Evolutionary conservation across 2,797 vertebrate genomes (phyloP).

Genomic region (Hippopotamyrus pictus): DNA sequence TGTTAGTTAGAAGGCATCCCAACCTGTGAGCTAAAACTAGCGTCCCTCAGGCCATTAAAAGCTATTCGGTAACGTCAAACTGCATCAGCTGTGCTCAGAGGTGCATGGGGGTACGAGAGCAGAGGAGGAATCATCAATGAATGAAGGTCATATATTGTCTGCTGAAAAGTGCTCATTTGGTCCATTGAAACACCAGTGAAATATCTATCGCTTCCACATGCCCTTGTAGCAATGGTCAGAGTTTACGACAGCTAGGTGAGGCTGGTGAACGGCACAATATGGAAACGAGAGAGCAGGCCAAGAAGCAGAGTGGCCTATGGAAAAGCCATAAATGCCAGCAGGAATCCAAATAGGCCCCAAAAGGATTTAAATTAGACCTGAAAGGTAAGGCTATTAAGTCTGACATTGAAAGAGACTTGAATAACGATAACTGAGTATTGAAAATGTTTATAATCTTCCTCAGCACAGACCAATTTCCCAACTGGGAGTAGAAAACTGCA

Average conservation of each 20-base stretch:
- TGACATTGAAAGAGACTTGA: conserved; percentile 15
- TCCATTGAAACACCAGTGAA: not conserved
- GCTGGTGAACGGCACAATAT: not conserved
- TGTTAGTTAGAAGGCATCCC: not conserved
- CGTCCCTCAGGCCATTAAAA: not conserved
- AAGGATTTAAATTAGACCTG: not conserved
- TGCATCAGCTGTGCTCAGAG: not conserved
- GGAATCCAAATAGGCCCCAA: not conserved
- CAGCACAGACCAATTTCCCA: not conserved
- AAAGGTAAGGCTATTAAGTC: not conserved
- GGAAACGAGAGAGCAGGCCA: not conserved
- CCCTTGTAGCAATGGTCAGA: not conserved
- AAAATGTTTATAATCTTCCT: conserved; percentile 1
- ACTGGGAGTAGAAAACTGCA: not conserved
- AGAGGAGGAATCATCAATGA: not conserved
- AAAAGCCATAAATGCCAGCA: not conserved
- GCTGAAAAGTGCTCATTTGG: not conserved
- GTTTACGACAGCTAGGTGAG: not conserved
- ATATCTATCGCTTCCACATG: not conserved
- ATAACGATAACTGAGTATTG: not conserved
- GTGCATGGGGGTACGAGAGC: not conserved
- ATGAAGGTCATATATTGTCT: not conserved
- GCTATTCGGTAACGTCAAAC: not conserved
- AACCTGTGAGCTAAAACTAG: not conserved
- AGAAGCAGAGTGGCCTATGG: not conserved